These are phyloP conservation scores for Tribolium freemani DNA, from an alignment of 2,888 invertebrate species.

Conservation along the genomic window DNA sequence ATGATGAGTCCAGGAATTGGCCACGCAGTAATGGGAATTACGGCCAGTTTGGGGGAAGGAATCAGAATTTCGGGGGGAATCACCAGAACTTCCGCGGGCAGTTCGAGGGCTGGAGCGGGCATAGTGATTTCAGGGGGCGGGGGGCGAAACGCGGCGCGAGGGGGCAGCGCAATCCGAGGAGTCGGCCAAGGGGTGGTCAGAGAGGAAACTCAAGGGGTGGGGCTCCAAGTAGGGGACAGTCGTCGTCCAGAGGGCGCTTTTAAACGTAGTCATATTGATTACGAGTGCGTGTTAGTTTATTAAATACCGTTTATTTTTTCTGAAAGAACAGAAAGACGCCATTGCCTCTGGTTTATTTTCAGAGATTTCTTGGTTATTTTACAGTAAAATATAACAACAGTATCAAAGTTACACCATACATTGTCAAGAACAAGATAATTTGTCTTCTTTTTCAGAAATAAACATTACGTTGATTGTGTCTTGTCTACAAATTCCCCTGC, in stretches of 20 bases:
- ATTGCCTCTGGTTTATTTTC: conserved; percentile 8
- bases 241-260: conserved; percentile 37
- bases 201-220: conserved; percentile 45
- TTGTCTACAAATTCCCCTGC: not conserved
- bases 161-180: conserved; percentile 33
- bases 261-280: conserved; percentile 41
- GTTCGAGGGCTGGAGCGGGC: conserved; percentile 44
- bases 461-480: not conserved
- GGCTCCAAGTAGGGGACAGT: conserved; percentile 25
- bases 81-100: conserved; percentile 28
- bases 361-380: not conserved
- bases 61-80: conserved; percentile 30
- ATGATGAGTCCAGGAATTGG: conserved; percentile 65
- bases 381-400: not conserved
- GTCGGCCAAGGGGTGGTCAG: conserved; percentile 23
- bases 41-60: conserved; percentile 31
- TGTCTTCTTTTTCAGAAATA: conserved; percentile 1
- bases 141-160: conserved; percentile 30
- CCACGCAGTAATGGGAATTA: conserved; percentile 58
- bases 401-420: not conserved
- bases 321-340: not conserved
- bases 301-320: too few relatives aligned
- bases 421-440: not conserved
- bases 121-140: conserved; percentile 26
- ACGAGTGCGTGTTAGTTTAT: conserved; percentile 12